These are phyloP conservation scores for Micronycteris hirsuta DNA, from an alignment of 2,113 vertebrate species.

Conservation along the genomic window DNA sequence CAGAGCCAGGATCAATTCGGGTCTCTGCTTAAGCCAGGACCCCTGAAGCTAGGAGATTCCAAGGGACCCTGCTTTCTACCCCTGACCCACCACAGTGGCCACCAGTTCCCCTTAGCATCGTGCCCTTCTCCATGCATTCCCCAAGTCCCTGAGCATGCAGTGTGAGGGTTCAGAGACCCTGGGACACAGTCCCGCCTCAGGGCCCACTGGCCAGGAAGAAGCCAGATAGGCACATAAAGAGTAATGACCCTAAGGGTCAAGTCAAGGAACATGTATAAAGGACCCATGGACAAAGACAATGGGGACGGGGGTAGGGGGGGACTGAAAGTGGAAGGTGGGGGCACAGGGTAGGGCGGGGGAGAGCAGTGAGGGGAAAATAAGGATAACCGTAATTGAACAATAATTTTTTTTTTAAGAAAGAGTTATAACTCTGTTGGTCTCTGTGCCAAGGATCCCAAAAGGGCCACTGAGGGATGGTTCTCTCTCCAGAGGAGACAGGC, in stretches of 20 bases:
- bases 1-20: neutral
- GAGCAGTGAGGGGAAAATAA: no score
- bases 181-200: neutral
- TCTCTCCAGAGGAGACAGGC: neutral
- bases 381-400: no score
- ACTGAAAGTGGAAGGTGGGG: no score
- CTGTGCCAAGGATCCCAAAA: neutral
- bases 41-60: neutral
- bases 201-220: neutral
- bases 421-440: neutral
- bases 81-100: neutral
- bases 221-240: neutral
- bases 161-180: neutral
- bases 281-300: no score
- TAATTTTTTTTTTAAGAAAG: no score
- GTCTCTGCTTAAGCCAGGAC: neutral
- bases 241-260: neutral
- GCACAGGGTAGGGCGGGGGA: no score
- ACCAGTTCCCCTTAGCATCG: neutral
- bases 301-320: no score
- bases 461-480: neutral
- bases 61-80: neutral
- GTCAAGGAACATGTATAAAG: no score
- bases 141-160: neutral
- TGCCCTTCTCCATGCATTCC: neutral